A percentile compares a stretch with the other conserved stretches of the same genome.
phyloP scores from a whole-genome alignment of 2,888 invertebrate species.

The Andrena camellia region DNA sequence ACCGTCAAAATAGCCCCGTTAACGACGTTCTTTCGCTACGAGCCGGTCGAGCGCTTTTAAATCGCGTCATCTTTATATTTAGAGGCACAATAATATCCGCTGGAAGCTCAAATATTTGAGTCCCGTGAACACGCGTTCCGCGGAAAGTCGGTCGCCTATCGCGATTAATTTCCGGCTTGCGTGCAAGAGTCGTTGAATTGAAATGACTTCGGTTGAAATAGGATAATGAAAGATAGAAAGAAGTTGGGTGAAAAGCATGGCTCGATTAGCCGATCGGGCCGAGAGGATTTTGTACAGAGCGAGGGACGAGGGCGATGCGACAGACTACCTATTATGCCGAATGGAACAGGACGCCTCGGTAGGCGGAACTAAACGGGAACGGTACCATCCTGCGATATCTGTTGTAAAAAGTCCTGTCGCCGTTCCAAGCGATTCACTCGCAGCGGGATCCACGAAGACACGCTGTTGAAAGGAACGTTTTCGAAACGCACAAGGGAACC shows the following conservation, averaged over 20 bases:
- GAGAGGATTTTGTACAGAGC: conserved; percentile 32
- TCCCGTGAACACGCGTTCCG: no score
- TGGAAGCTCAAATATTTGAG: neutral
- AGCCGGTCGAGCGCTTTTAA: neutral
- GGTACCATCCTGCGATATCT: conserved; percentile 66
- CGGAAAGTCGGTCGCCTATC: neutral
- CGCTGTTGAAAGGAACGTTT: neutral
- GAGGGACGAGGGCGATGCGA: conserved; percentile 29
- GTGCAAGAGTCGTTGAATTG: neutral
- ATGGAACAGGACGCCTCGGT: conserved; percentile 55
- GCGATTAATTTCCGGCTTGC: conserved; percentile 1
- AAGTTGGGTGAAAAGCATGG: conserved; percentile 12
- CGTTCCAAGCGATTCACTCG: conserved; percentile 35
- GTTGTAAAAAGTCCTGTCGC: conserved; percentile 47
- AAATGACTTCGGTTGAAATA: neutral
- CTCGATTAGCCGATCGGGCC: neutral
- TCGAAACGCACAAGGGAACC: neutral
- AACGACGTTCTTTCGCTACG: conserved; percentile 1
- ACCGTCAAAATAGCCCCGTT: neutral
- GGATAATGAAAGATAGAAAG: neutral
- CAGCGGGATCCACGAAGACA: conserved; percentile 21
- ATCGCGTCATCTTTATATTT: neutral
- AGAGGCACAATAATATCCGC: neutral
- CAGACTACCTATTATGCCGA: conserved; percentile 53
- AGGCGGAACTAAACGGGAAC: conserved; percentile 70